Conservation (phyloP, 2,888 invertebrate genomes). For the Dolichomitus sp. region DNA sequence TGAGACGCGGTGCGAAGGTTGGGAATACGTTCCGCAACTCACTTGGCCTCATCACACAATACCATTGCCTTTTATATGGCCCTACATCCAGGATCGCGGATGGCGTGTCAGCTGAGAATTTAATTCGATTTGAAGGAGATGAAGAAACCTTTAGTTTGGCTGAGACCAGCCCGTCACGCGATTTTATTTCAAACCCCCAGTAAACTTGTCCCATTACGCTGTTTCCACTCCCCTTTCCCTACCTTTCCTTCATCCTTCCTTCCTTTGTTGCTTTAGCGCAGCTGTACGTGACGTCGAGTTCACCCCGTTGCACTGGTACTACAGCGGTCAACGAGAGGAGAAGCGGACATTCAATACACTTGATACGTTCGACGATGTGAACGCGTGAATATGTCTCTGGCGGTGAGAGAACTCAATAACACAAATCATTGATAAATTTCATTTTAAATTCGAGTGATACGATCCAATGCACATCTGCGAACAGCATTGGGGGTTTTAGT, state of each 20-base stretch:
- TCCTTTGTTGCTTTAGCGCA: background rate
- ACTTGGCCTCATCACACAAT: constrained; percentile 76
- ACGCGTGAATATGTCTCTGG: background rate
- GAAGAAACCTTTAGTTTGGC: constrained; percentile 84
- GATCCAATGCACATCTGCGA: background rate
- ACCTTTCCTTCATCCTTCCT: background rate
- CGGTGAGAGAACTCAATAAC: constrained; percentile 1
- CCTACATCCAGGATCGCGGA: constrained; percentile 73
- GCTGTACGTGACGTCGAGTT: background rate
- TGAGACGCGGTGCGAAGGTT: constrained; percentile 82
- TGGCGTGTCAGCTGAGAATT: constrained; percentile 84
- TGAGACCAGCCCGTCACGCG: constrained; percentile 84
- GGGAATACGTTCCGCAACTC: constrained; percentile 84
- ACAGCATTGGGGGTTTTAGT: background rate
- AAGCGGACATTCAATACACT: background rate
- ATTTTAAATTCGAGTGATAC: constrained; percentile 3
- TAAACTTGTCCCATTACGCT: constrained; percentile 22
- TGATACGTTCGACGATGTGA: background rate
- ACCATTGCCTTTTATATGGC: constrained; percentile 80
- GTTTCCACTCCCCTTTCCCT: constrained; percentile 4
- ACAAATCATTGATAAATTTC: constrained; percentile 5
- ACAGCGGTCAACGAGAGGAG: background rate
- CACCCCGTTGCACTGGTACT: background rate
- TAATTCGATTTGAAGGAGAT: constrained; percentile 84
- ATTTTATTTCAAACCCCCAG: constrained; percentile 74